Percentiles rank a stretch among this genome's conserved stretches.
phyloP scores from a whole-genome alignment of 2,888 invertebrate species.

The Homarus gammarus region DNA sequence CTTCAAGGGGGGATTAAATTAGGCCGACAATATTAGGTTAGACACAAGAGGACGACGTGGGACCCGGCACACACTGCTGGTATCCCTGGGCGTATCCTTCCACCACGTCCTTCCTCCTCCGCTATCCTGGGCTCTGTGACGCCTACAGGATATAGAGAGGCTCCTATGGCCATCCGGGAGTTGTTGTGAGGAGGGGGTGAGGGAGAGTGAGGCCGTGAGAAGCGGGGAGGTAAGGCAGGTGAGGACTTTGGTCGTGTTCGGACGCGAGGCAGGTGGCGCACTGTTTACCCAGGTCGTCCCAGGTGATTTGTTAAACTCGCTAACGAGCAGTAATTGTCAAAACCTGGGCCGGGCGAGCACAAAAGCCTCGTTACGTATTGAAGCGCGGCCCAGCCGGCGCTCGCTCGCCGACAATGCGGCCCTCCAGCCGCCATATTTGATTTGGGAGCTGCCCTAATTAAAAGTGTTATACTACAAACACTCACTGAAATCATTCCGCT shows the following conservation, averaged over 20 bases:
- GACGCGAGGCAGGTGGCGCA: conserved; percentile 23
- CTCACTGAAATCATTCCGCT: conserved; percentile 9
- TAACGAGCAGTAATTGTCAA: conserved; percentile 73
- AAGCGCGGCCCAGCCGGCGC: conserved; percentile 13
- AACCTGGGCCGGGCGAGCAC: conserved; percentile 59
- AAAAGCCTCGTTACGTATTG: conserved; percentile 56
- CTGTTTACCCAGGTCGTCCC: conserved; percentile 57
- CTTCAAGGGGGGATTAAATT: conserved; percentile 59
- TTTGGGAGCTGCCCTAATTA: conserved; percentile 57
- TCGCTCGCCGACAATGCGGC: conserved; percentile 37
- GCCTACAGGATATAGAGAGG: neutral
- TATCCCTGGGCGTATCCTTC: neutral
- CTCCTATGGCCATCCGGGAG: neutral
- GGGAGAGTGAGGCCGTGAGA: neutral
- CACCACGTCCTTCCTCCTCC: neutral
- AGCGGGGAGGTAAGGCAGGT: neutral
- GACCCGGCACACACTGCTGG: conserved; percentile 8
- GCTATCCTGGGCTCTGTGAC: neutral
- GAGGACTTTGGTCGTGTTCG: neutral
- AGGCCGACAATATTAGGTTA: conserved; percentile 61
- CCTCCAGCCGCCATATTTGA: conserved; percentile 45
- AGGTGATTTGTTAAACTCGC: conserved; percentile 72
- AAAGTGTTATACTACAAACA: conserved; percentile 55
- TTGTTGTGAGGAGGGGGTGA: neutral
- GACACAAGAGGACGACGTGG: conserved; percentile 49